These are phyloP conservation scores for Hemithea aestivaria DNA, from an alignment of 2,888 invertebrate species.

Conservation along the genomic window DNA sequence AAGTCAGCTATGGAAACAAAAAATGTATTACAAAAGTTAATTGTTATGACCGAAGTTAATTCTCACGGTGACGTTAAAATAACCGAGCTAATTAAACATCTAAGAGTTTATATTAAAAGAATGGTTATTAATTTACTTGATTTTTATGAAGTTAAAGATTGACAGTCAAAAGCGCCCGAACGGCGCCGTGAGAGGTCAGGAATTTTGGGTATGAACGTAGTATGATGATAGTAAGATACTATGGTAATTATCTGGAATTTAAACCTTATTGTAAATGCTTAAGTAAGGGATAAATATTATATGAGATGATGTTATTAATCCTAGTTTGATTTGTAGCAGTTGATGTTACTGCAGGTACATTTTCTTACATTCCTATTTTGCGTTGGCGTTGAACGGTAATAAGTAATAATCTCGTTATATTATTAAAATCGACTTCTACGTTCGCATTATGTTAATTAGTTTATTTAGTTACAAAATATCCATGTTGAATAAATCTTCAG, in stretches of 20 bases:
- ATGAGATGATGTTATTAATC: too few relatives aligned
- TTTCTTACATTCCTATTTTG: too few relatives aligned
- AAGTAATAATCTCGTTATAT: too few relatives aligned
- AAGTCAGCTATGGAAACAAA: slow-evolving; percentile 17
- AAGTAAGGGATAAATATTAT: too few relatives aligned
- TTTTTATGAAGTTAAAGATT: slow-evolving; percentile 32
- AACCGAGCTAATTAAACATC: slow-evolving; percentile 45
- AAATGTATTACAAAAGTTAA: slow-evolving; percentile 38
- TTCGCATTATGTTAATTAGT: too few relatives aligned
- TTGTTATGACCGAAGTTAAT: slow-evolving; percentile 48
- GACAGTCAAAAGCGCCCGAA: slow-evolving; percentile 12
- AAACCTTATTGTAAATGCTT: too few relatives aligned
- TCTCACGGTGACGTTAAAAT: slow-evolving; percentile 48
- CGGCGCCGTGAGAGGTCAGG: slow-evolving; percentile 20
- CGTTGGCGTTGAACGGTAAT: too few relatives aligned
- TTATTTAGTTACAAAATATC: too few relatives aligned
- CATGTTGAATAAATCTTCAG: too few relatives aligned
- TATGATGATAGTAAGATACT: neutral
- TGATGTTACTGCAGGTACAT: too few relatives aligned
- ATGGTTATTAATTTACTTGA: slow-evolving; percentile 44
- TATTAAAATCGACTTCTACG: too few relatives aligned
- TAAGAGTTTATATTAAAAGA: slow-evolving; percentile 37
- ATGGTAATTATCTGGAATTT: neutral
- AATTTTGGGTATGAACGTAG: slow-evolving; percentile 11
- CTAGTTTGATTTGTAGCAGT: too few relatives aligned